A percentile compares a stretch with the other conserved stretches of the same genome.
Conservation (phyloP, 2,113 vertebrate species). For the Elgaria multicarinata region DNA sequence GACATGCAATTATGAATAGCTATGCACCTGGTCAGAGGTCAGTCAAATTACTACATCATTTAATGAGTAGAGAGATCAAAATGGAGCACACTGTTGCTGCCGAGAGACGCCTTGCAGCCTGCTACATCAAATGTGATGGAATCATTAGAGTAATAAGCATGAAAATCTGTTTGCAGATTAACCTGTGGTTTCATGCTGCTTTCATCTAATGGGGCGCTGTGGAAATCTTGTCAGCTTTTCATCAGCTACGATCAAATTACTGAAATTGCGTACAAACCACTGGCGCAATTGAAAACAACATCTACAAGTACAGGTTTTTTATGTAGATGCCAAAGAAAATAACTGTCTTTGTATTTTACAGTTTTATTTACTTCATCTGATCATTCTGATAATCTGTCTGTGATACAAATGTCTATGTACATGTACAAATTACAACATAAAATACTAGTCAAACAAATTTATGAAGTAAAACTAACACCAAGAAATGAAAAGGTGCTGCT, state of each 20-base stretch:
- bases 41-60: conserved; percentile 97
- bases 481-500: conserved; percentile 28
- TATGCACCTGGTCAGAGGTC: conserved; percentile 93
- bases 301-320: conserved; percentile 72
- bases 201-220: conserved; percentile 89
- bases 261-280: conserved; percentile 81
- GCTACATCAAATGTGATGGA: conserved; percentile 94
- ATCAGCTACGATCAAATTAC: conserved; percentile 89
- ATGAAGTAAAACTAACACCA: conserved; percentile 34
- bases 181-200: conserved; percentile 86
- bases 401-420: conserved; percentile 26
- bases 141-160: conserved; percentile 99
- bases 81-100: conserved; percentile 83
- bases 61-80: conserved; percentile 91
- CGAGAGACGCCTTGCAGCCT: conserved; percentile 83
- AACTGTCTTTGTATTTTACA: conserved; percentile 72
- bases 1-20: conserved; percentile 94
- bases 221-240: conserved; percentile 88
- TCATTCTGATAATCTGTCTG: conserved; percentile 54
- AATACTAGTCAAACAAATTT: conserved; percentile 42
- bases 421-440: conserved; percentile 28
- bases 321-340: conserved; percentile 80
- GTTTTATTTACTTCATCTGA: conserved; percentile 69
- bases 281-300: conserved; percentile 84
- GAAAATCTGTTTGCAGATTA: conserved; percentile 99